Conservation (phyloP, 2,888 invertebrate genomes). For the Zeuzera pyrina region DNA sequence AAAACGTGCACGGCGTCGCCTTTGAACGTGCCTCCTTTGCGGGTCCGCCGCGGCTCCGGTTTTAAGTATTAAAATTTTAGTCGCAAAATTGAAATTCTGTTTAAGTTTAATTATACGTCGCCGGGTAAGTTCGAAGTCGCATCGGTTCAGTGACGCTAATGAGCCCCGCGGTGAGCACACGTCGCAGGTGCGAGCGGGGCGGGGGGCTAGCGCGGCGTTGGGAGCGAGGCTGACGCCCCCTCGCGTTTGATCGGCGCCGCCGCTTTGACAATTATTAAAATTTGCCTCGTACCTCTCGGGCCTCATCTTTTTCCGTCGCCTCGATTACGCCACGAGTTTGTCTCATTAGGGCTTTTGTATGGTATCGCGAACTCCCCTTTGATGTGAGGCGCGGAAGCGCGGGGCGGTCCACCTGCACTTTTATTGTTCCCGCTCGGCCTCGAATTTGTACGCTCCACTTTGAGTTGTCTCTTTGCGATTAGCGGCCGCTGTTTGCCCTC, state of each 20-base stretch:
- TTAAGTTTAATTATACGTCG: conserved; percentile 67
- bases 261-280: conserved; percentile 76
- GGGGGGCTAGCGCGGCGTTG: conserved; percentile 13
- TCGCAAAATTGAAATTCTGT: conserved; percentile 68
- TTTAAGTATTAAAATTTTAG: conserved; percentile 69
- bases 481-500: conserved; percentile 44
- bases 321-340: conserved; percentile 72
- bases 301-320: conserved; percentile 72
- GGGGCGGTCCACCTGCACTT: conserved; percentile 66
- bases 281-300: conserved; percentile 72
- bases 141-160: conserved; percentile 69
- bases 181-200: conserved; percentile 41
- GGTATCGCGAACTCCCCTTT: conserved; percentile 65
- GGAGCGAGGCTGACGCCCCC: conserved; percentile 26
- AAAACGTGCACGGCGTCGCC: conserved; percentile 69
- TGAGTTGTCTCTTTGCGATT: conserved; percentile 62
- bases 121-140: conserved; percentile 61
- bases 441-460: conserved; percentile 69
- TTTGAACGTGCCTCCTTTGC: conserved; percentile 65
- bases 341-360: conserved; percentile 73
- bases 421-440: conserved; percentile 61
- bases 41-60: conserved; percentile 53
- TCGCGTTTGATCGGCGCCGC: conserved; percentile 71
- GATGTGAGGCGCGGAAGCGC: conserved; percentile 51
- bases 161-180: conserved; percentile 66